phyloP scores from a whole-genome alignment of 2,113 vertebrate species.

The Eulemur macaco region DNA sequence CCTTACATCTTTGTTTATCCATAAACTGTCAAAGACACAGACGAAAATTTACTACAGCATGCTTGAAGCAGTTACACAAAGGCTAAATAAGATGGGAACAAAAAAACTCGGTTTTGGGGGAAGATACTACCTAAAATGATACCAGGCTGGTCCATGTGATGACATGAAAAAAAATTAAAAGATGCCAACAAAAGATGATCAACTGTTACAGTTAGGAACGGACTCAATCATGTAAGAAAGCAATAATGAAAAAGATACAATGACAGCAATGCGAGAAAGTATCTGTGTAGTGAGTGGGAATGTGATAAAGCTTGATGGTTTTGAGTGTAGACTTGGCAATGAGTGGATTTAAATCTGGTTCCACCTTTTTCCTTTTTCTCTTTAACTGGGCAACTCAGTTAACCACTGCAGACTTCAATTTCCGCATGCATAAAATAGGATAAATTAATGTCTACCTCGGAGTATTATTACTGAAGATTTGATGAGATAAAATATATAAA shows the following conservation, averaged over 20 bases:
- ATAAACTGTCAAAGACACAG: constrained; percentile 44
- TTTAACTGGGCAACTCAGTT: not conserved
- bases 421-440: not conserved
- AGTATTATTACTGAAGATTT: not conserved
- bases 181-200: not conserved
- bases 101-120: not conserved
- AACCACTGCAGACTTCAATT: not conserved
- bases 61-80: not conserved
- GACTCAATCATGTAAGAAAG: not conserved
- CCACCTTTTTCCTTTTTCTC: not conserved
- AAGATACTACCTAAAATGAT: not conserved
- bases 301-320: not conserved
- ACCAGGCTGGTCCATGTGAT: not conserved
- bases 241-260: not conserved
- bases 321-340: not conserved
- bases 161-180: not conserved
- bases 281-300: not conserved
- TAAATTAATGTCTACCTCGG: not conserved
- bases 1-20: constrained; percentile 49
- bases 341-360: not conserved
- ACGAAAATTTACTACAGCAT: not conserved
- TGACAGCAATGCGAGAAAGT: not conserved
- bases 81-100: not conserved
- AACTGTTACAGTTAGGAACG: not conserved
- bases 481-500: not conserved